Base-by-base conservation (phyloP, 1,140 invertebrate species). In the Orchesella cincta region DNA sequence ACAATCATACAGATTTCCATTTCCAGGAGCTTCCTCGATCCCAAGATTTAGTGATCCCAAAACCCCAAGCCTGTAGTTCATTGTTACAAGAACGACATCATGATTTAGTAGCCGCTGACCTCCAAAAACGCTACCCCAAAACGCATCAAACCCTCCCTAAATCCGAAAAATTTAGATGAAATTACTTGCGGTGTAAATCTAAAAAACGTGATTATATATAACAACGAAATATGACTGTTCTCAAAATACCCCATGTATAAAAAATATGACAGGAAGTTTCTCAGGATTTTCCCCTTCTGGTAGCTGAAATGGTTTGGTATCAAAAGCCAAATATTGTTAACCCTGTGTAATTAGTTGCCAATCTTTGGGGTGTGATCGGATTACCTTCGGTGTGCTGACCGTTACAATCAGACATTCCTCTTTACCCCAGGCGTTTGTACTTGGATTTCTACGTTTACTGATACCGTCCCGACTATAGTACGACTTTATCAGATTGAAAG, bases 21-120 rank as follows among this genome's bases (percentile, higher is more conserved):
- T 79, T 77, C 78, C 78, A 0, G 78, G 78, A 23, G 78, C 78
- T n/a, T 77, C 73, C 51, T 79, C 78, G 39, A 72, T 77, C 2
- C 76, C 76, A 36, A 79, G 73, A 62, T 79, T 79, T 1, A 79
- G 51, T 2, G 78, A 52, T 1, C 73, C 73, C 1, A 54, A 29
- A 29, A 54, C 29, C 33, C 29, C 39, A 3, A 57, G 33, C 26
- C 46, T 46, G 20, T 74, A 52, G 29, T 54, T 74, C 1, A 54
- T 54, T 57, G 46, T 74, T 5, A 57, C 31, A 20, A 74, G 16
- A 52, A 73, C 71, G 33, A 73, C 71, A 28, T 73, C 71, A 51
- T 51, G 71, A 20, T 73, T 36, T 3, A 73, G 36, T 28, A 73
- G 35, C 18, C 71, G 71, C 23, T 73, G 71, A 23, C 71, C 71